Conservation (phyloP, 2,888 invertebrate genomes). For the Elysia crispata region DNA sequence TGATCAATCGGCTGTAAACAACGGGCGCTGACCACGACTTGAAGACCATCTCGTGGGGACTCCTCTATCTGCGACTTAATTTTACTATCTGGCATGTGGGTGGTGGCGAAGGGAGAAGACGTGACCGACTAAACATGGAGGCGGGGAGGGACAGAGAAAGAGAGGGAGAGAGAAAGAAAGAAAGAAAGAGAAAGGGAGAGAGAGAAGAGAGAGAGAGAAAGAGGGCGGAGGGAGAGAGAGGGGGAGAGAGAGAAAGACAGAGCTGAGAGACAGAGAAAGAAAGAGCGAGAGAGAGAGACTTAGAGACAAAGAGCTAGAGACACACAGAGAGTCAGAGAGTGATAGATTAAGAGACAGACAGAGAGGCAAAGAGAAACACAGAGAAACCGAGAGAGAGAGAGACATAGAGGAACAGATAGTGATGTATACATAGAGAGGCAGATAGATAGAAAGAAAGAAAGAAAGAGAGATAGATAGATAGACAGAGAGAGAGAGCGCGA, state of each 20-base stretch:
- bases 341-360: slow-evolving; percentile 33
- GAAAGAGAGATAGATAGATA: not conserved
- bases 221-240: slow-evolving; percentile 11
- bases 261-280: slow-evolving; percentile 28
- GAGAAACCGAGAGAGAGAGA: slow-evolving; percentile 18
- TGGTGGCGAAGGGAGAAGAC: too few species aligned
- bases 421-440: not conserved
- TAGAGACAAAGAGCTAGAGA: slow-evolving; percentile 17
- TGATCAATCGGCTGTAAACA: too few species aligned
- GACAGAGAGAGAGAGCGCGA: not conserved
- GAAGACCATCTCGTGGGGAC: too few species aligned
- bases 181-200: slow-evolving; percentile 1
- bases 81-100: too few species aligned
- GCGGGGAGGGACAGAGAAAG: not conserved
- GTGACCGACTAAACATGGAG: not conserved
- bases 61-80: too few species aligned
- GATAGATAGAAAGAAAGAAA: not conserved
- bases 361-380: slow-evolving; percentile 37
- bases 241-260: slow-evolving; percentile 22
- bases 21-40: too few species aligned
- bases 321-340: slow-evolving; percentile 30
- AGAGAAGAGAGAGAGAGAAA: not conserved
- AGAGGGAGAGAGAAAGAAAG: not conserved
- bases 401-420: slow-evolving; percentile 7
- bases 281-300: slow-evolving; percentile 38